Evolutionary conservation across 2,113 vertebrate genomes (phyloP).

Genomic region (Smithornis capensis): DNA sequence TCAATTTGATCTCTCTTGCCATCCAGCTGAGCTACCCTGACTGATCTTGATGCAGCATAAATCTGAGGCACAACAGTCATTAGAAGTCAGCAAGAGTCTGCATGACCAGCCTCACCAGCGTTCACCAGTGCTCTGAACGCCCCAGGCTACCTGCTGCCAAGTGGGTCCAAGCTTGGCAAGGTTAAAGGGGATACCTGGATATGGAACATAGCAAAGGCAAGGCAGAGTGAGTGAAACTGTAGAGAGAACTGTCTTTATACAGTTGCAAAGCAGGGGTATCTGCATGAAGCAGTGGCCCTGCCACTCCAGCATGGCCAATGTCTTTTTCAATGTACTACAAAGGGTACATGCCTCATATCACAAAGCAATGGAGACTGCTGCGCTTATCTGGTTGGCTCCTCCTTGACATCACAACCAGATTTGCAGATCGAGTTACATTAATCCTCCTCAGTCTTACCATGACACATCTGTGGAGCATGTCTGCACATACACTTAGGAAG

Average conservation of each 20-base stretch:
- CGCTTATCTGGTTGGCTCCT: background rate
- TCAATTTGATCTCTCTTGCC: background rate
- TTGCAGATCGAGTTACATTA: background rate
- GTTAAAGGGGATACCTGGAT: background rate
- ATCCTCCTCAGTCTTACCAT: background rate
- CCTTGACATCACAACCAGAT: background rate
- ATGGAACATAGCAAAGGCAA: background rate
- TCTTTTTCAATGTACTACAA: background rate
- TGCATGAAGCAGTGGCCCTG: background rate
- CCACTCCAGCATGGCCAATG: background rate
- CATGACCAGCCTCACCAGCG: accelerated
- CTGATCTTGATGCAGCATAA: background rate
- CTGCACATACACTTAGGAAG: background rate
- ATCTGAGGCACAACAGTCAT: background rate
- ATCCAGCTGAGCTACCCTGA: background rate
- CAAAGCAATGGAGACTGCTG: background rate
- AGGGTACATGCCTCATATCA: background rate
- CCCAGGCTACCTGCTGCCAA: background rate
- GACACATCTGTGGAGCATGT: background rate
- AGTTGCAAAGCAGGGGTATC: background rate
- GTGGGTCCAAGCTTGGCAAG: background rate
- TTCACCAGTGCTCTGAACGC: background rate
- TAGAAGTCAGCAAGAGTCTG: background rate
- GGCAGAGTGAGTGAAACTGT: background rate
- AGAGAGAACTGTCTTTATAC: background rate